Evolutionary conservation across 2,113 vertebrate genomes (phyloP).

Genomic region (Caranx melampygus): DNA sequence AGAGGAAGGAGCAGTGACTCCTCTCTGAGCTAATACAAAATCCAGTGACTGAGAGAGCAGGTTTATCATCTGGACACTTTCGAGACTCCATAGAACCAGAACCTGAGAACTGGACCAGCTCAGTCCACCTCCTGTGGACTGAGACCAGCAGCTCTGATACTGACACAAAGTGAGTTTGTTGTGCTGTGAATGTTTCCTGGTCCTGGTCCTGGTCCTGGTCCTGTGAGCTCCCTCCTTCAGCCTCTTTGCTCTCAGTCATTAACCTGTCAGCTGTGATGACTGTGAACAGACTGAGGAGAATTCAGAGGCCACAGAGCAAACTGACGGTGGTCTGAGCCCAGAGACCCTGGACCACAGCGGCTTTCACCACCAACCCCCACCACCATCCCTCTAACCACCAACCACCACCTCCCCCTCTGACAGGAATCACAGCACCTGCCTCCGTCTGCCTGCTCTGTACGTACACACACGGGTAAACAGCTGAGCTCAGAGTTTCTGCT

Average conservation of each 20-base stretch:
- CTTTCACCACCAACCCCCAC: neutral
- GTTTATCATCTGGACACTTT: too few relatives aligned
- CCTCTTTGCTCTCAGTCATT: slow-evolving; percentile 54
- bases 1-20: too few relatives aligned
- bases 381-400: too few relatives aligned
- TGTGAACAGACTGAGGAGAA: slow-evolving; percentile 51
- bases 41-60: too few relatives aligned
- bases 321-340: slow-evolving; percentile 56
- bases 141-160: too few relatives aligned
- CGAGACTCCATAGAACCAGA: too few relatives aligned
- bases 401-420: slow-evolving; percentile 23
- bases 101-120: neutral
- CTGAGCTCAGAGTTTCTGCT: neutral
- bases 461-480: slow-evolving; percentile 46
- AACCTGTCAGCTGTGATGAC: slow-evolving; percentile 73
- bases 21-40: too few relatives aligned
- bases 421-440: slow-evolving; percentile 71
- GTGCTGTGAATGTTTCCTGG: too few relatives aligned
- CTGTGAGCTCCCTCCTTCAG: slow-evolving; percentile 17
- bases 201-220: too few relatives aligned
- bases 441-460: neutral
- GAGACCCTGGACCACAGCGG: slow-evolving; percentile 61
- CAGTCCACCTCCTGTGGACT: neutral
- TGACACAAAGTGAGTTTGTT: neutral
- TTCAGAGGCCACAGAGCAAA: slow-evolving; percentile 51